Conservation (phyloP, 2,888 invertebrate species). For the Microdon myrmicae region DNA sequence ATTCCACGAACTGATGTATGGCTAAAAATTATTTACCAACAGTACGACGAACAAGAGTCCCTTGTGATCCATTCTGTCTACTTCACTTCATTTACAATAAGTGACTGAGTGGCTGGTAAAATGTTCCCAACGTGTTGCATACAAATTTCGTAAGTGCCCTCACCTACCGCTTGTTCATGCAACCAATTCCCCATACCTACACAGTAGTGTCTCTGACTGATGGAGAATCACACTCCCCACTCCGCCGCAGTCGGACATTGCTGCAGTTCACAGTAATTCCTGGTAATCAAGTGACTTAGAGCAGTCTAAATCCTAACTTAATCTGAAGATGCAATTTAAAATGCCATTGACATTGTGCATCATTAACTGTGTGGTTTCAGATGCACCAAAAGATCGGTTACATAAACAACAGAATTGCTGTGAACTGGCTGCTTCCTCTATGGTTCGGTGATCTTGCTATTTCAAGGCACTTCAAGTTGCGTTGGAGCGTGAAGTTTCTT, state of each 20-base stretch:
- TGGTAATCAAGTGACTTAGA: not conserved
- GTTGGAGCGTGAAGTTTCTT: slow-evolving; percentile 24
- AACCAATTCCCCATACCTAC: slow-evolving; percentile 4
- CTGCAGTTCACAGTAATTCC: slow-evolving; percentile 56
- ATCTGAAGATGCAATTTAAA: not conserved
- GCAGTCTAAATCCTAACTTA: not conserved
- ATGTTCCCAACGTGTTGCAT: slow-evolving; percentile 30
- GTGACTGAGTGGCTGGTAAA: slow-evolving; percentile 25
- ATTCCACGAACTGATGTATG: no score
- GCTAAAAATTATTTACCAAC: no score
- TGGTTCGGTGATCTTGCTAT: slow-evolving; percentile 21
- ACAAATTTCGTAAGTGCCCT: slow-evolving; percentile 22
- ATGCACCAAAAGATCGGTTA: slow-evolving; percentile 2
- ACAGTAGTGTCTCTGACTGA: not conserved
- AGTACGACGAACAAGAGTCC: slow-evolving; percentile 11
- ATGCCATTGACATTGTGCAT: slow-evolving; percentile 5
- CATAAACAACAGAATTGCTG: slow-evolving; percentile 3
- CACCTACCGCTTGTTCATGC: slow-evolving; percentile 7
- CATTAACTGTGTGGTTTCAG: not conserved
- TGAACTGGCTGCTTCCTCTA: slow-evolving; percentile 13
- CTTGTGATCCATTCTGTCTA: slow-evolving; percentile 24
- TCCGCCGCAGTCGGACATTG: slow-evolving; percentile 56
- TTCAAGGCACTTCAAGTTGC: slow-evolving; percentile 18
- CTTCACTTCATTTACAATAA: slow-evolving; percentile 19
- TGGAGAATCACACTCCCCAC: no score